Evolutionary conservation across 2,888 invertebrate genomes (phyloP).

Genomic region (Girardia tigrina): DNA sequence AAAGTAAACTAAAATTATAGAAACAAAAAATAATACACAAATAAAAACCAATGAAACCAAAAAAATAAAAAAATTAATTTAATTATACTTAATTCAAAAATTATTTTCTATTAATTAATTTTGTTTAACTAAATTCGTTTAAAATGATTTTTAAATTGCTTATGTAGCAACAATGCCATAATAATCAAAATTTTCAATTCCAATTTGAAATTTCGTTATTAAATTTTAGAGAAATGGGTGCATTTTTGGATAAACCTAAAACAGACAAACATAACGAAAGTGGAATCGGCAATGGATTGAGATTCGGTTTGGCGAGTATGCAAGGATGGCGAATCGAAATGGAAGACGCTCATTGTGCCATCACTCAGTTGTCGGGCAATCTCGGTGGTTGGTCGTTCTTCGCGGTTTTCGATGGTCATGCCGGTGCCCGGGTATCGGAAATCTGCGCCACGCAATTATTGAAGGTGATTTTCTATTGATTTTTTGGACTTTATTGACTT

Average conservation of each 20-base stretch:
- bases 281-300: constrained; percentile 58
- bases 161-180: constrained; percentile 14
- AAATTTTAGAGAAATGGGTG: constrained; percentile 34
- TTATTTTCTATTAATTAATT: too few species aligned
- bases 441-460: constrained; percentile 66
- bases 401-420: constrained; percentile 97
- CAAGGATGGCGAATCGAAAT: constrained; percentile 88
- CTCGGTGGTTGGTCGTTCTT: constrained; percentile 64
- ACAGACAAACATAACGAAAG: constrained; percentile 35
- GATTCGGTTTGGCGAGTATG: constrained; percentile 65
- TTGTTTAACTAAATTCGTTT: not conserved
- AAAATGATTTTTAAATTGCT: not conserved
- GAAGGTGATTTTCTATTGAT: not conserved
- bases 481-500: not conserved
- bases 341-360: constrained; percentile 89
- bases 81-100: too few species aligned
- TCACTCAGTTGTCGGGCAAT: constrained; percentile 59
- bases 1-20: too few species aligned
- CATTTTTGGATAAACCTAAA: constrained; percentile 38
- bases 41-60: too few species aligned
- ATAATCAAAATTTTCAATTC: not conserved
- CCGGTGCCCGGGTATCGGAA: constrained; percentile 72
- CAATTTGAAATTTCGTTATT: not conserved
- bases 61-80: too few species aligned
- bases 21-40: too few species aligned